Evolutionary conservation across 2,888 invertebrate species (phyloP).

Genomic region (Megalurothrips usitatus): DNA sequence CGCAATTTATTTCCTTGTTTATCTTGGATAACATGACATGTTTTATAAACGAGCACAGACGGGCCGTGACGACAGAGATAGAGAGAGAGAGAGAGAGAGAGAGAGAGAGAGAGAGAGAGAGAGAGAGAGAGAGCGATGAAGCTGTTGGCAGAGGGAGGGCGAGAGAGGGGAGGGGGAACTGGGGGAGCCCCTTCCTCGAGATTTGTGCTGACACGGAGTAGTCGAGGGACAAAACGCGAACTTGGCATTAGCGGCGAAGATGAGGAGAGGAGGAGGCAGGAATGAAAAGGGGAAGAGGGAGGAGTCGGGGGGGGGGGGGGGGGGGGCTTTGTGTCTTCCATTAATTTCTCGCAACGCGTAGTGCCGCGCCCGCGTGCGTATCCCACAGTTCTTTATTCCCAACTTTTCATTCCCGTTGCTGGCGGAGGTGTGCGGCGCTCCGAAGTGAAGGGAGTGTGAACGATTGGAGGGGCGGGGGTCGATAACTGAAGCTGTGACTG

Average conservation of each 20-base stretch:
- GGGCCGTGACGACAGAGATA: no score
- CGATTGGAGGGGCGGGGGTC: no score
- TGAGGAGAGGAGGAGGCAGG: no score
- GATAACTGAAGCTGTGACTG: background rate
- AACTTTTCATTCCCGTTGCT: background rate
- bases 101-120: background rate
- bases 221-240: background rate
- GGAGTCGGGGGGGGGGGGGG: background rate
- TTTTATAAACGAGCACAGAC: no score
- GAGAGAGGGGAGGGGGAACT: background rate
- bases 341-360: background rate
- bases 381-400: background rate
- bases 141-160: background rate
- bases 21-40: no score
- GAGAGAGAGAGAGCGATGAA: background rate
- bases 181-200: background rate
- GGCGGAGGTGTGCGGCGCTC: background rate
- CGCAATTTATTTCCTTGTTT: background rate
- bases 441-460: no score
- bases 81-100: background rate
- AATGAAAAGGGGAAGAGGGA: background rate
- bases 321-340: background rate
- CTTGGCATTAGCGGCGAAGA: background rate
- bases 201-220: constrained; percentile 5
- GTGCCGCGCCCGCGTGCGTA: no score